These are phyloP conservation scores for Leptobrachium leishanense DNA, from an alignment of 2,113 vertebrate species.

Conservation along the genomic window DNA sequence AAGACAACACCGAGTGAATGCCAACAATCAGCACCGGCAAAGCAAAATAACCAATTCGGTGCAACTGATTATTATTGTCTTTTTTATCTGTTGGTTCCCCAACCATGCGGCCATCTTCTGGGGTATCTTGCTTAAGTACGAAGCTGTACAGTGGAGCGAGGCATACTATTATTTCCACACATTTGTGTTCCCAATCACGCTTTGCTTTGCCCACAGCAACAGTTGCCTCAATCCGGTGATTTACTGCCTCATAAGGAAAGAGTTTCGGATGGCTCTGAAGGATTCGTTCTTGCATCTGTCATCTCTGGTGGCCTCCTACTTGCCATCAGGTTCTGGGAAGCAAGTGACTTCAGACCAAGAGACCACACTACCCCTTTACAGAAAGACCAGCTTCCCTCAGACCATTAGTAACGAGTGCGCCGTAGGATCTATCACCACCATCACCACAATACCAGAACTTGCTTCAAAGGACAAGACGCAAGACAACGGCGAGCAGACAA, in stretches of 20 bases:
- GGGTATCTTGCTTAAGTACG: conserved; percentile 76
- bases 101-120: conserved; percentile 77
- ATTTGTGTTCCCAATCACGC: conserved; percentile 73
- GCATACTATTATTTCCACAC: conserved; percentile 76
- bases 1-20: conserved; percentile 60
- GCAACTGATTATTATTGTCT: conserved; percentile 72
- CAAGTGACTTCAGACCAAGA: not conserved
- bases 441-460: conserved; percentile 9
- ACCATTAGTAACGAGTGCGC: conserved; percentile 16
- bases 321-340: not conserved
- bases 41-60: conserved; percentile 73
- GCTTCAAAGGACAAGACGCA: not conserved
- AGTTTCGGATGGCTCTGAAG: conserved; percentile 69
- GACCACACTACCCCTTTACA: conserved; percentile 19
- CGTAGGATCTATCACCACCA: not conserved
- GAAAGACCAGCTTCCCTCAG: conserved; percentile 3
- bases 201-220: conserved; percentile 75
- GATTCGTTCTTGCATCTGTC: conserved; percentile 32
- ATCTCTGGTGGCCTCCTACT: not conserved
- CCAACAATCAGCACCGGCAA: conserved; percentile 60
- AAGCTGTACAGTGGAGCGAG: conserved; percentile 72
- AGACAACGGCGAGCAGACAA: no score
- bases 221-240: conserved; percentile 78
- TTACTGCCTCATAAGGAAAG: conserved; percentile 73
- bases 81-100: conserved; percentile 79